Evolutionary conservation across 2,888 invertebrate genomes (phyloP), one percentile per base, ranked within the genome.

Genomic region (Spodoptera picta): DNA sequence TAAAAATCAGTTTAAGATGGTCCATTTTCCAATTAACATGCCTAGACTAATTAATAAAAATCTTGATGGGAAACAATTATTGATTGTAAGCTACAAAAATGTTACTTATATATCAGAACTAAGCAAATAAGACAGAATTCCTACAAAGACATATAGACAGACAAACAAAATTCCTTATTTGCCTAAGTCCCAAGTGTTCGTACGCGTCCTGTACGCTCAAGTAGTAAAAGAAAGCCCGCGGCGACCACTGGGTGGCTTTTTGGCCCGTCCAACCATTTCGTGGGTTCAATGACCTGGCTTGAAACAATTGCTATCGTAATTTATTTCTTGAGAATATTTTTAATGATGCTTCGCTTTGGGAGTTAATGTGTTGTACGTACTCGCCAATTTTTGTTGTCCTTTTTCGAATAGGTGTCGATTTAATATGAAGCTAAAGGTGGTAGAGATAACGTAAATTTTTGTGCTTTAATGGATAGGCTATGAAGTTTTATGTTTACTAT

Each of bases 231-330:
- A 73, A 82, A 72, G 84, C 83, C 79, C 66, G 79, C 77, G 80
- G 83, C 80, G 76, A 79, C 75, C 83, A 77, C 77, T 79, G 82
- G 82, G 82, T 81, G 79, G 83, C 86, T 87, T 88, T 90, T 87
- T 86, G 89, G 87, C 83, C 77, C 87, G 86, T 73, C 82, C 82
- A 77, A 79, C 79, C 79, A 82, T 79, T 82, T 83, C 74, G 80
- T 60, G 67, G 77, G 91, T 87, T 90, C 90, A 77, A 71, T 70
- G 89, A 85, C 87, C 87, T 70, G 75, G 75, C 69, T 79, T 82
- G 81, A 87, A 88, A 90, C 90, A 90, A 90, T 90, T 86, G 87
- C 70, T 59, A 62, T 60, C 65, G 60, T 82, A 78, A 83, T 83
- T 81, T 77, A 82, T 79, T 77, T 76, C 68, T 75, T 75, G 79